Conservation (phyloP, 2,888 invertebrate genomes). For the Helobdella robusta region DNA sequence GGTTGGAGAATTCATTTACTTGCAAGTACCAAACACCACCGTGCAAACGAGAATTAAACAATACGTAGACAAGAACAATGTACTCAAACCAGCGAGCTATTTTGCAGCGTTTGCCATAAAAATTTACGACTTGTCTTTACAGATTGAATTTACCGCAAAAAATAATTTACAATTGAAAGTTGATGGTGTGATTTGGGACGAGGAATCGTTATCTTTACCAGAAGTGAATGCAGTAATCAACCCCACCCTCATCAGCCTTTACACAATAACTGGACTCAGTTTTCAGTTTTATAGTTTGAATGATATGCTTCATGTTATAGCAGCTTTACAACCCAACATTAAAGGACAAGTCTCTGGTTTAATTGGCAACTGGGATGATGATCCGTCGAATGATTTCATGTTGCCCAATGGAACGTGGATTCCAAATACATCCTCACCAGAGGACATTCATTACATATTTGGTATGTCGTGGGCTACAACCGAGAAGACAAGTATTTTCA, state of each 20-base stretch:
- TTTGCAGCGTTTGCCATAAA: conserved; percentile 25
- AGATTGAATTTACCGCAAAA: conserved; percentile 14
- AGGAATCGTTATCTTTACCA: too few relatives aligned
- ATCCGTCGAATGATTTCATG: conserved; percentile 21
- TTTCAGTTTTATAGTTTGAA: not conserved
- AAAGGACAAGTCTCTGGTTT: conserved; percentile 21
- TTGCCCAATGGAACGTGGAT: conserved; percentile 19
- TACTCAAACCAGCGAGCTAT: conserved; percentile 13
- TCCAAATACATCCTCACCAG: conserved; percentile 7
- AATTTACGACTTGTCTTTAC: not conserved
- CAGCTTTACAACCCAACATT: not conserved
- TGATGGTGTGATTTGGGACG: too few relatives aligned
- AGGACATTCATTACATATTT: conserved; percentile 22
- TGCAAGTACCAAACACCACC: not conserved
- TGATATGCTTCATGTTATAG: conserved; percentile 11
- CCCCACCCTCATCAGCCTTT: not conserved
- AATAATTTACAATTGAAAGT: conserved; percentile 14
- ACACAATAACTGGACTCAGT: not conserved
- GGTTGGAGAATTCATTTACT: conserved; percentile 25
- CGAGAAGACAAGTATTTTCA: conserved; percentile 3
- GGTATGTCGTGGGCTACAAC: conserved; percentile 21
- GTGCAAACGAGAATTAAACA: conserved; percentile 24
- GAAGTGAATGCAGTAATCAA: not conserved
- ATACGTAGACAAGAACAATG: not conserved
- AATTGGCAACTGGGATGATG: conserved; percentile 27